Percentiles rank a stretch among this genome's conserved stretches.
Evolutionary conservation across 2,113 vertebrate species (phyloP).

Genomic region (Tragelaphus imberbis): DNA sequence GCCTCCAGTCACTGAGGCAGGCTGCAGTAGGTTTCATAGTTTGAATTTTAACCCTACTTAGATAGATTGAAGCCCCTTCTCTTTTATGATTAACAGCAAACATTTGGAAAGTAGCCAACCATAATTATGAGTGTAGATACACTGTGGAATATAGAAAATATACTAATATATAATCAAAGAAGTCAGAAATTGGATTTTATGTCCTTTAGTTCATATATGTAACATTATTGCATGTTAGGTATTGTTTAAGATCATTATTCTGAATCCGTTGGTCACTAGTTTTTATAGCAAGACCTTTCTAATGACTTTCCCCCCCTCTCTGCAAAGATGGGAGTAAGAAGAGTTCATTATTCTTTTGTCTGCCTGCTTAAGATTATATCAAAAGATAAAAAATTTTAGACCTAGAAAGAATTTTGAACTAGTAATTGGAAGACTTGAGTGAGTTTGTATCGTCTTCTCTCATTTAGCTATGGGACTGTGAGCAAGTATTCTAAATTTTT

Average conservation of each 20-base stretch:
- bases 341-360: not conserved
- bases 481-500: not conserved
- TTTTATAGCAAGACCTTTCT: not conserved
- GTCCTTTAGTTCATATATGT: conserved; percentile 13
- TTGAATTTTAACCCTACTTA: not conserved
- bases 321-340: not conserved
- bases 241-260: not conserved
- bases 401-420: not conserved
- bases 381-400: conserved; percentile 3
- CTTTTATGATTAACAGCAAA: not conserved
- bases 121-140: not conserved
- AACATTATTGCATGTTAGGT: not conserved
- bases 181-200: not conserved
- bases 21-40: not conserved
- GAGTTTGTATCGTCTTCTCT: not conserved
- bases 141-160: not conserved
- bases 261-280: not conserved
- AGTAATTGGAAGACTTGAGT: not conserved
- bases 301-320: not conserved
- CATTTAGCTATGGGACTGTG: not conserved
- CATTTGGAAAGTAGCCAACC: not conserved
- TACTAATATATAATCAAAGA: not conserved
- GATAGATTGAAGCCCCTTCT: not conserved
- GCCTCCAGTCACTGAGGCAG: not conserved
- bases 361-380: not conserved